phyloP scores from a whole-genome alignment of 2,113 vertebrate species.

The Taurulus bubalis region DNA sequence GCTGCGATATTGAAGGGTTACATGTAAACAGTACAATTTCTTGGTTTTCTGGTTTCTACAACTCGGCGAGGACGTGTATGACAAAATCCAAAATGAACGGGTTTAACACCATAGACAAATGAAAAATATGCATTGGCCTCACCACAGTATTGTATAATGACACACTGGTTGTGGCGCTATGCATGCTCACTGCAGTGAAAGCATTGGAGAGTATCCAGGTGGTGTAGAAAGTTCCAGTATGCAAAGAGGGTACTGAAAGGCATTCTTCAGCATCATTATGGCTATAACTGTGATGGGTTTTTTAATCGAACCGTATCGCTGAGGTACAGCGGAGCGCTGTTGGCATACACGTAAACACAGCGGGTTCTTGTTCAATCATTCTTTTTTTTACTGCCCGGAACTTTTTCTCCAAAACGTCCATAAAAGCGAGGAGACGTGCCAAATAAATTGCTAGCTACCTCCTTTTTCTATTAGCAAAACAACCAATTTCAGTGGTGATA shows the following conservation, averaged over 20 bases:
- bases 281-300: constrained; percentile 13
- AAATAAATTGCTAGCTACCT: constrained; percentile 47
- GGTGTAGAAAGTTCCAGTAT: constrained; percentile 56
- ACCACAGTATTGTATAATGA: constrained; percentile 85
- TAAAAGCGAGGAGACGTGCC: constrained; percentile 35
- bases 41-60: constrained; percentile 84
- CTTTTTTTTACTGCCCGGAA: constrained; percentile 29
- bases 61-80: constrained; percentile 80
- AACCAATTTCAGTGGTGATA: constrained; percentile 53
- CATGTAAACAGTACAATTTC: constrained; percentile 86
- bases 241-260: constrained; percentile 46
- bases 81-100: constrained; percentile 83
- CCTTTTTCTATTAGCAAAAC: constrained; percentile 50
- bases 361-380: constrained; percentile 21
- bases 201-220: constrained; percentile 70
- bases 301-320: constrained; percentile 5
- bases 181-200: constrained; percentile 68
- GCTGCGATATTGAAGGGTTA: constrained; percentile 81
- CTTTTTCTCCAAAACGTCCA: constrained; percentile 26
- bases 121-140: constrained; percentile 79
- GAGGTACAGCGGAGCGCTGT: constrained; percentile 9
- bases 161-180: constrained; percentile 73
- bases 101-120: constrained; percentile 85
- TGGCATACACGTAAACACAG: constrained; percentile 34
- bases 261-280: constrained; percentile 38